These are phyloP conservation scores for Ichneumoninae sp. DNA, from an alignment of 2,888 invertebrate species.

Conservation along the genomic window DNA sequence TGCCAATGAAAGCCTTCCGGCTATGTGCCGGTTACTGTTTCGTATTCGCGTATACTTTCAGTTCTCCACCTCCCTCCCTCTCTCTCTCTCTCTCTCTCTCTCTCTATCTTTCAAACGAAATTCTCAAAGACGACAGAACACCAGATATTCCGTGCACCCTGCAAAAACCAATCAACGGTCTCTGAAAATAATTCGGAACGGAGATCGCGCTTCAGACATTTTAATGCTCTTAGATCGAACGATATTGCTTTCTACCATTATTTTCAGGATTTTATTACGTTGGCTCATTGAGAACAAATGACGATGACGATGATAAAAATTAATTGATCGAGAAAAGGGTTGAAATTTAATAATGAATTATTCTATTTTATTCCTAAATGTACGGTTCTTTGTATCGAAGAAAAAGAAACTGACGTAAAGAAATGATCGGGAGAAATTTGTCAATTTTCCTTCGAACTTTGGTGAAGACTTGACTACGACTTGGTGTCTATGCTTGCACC, in stretches of 20 bases:
- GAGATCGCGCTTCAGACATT: constrained; percentile 44
- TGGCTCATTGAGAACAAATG: not conserved
- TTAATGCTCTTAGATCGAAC: constrained; percentile 28
- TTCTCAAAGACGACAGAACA: constrained; percentile 52
- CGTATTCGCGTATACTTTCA: not conserved
- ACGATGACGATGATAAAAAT: not conserved
- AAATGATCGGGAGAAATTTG: constrained; percentile 4
- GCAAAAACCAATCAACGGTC: constrained; percentile 8
- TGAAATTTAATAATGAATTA: not conserved
- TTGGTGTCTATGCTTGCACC: constrained; percentile 6
- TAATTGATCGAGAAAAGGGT: too few relatives aligned
- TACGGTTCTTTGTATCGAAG: not conserved
- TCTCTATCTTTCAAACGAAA: constrained; percentile 46
- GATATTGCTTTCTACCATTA: constrained; percentile 5
- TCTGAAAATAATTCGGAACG: constrained; percentile 56
- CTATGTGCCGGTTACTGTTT: constrained; percentile 36
- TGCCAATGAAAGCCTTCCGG: constrained; percentile 46
- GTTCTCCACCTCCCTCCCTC: not conserved
- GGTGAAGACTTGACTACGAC: constrained; percentile 29
- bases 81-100: not conserved
- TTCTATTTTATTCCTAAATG: not conserved
- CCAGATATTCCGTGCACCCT: constrained; percentile 29
- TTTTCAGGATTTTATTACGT: constrained; percentile 11
- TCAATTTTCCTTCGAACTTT: constrained; percentile 10
- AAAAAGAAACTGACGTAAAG: not conserved